A percentile compares a stretch with the other conserved stretches of the same genome.
phyloP scores from a whole-genome alignment of 2,113 vertebrate genomes.

The Amphiprion ocellaris region DNA sequence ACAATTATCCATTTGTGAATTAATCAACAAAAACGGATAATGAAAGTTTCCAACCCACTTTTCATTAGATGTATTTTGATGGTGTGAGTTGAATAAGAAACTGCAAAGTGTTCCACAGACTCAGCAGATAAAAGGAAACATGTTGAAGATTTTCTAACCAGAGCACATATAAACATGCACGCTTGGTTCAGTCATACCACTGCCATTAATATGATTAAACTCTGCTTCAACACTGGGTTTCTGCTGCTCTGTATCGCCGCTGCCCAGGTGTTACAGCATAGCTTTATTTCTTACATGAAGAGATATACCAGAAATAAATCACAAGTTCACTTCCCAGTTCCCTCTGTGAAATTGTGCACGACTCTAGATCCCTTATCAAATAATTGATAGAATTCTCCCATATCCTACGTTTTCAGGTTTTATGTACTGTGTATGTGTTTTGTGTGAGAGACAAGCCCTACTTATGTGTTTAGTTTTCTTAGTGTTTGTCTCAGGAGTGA shows the following conservation, averaged over 20 bases:
- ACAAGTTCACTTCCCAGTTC: slow-evolving; percentile 54
- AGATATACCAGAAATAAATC: slow-evolving; percentile 64
- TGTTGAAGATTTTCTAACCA: slow-evolving; percentile 1
- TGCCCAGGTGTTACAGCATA: slow-evolving; percentile 29
- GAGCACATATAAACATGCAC: not conserved
- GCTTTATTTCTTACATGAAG: slow-evolving; percentile 42
- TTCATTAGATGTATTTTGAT: too few relatives aligned
- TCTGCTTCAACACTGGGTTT: not conserved
- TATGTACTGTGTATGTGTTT: slow-evolving; percentile 43
- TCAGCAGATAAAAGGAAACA: not conserved
- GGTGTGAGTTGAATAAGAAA: too few relatives aligned
- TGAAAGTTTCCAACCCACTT: too few relatives aligned
- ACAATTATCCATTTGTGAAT: too few relatives aligned
- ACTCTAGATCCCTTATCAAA: slow-evolving; percentile 70
- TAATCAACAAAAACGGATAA: too few relatives aligned
- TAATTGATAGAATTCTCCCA: slow-evolving; percentile 64
- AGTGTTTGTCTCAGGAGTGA: slow-evolving; percentile 37
- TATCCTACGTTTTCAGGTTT: slow-evolving; percentile 34
- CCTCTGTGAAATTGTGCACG: slow-evolving; percentile 54
- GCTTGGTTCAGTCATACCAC: slow-evolving; percentile 9
- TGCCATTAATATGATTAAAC: slow-evolving; percentile 57
- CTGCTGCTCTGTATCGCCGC: slow-evolving; percentile 22
- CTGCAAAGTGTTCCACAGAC: too few relatives aligned
- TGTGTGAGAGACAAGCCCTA: slow-evolving; percentile 12
- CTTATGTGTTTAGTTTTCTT: slow-evolving; percentile 32